phyloP scores from a whole-genome alignment of 2,113 vertebrate genomes.

The Dolichallabes microphthalmus region DNA sequence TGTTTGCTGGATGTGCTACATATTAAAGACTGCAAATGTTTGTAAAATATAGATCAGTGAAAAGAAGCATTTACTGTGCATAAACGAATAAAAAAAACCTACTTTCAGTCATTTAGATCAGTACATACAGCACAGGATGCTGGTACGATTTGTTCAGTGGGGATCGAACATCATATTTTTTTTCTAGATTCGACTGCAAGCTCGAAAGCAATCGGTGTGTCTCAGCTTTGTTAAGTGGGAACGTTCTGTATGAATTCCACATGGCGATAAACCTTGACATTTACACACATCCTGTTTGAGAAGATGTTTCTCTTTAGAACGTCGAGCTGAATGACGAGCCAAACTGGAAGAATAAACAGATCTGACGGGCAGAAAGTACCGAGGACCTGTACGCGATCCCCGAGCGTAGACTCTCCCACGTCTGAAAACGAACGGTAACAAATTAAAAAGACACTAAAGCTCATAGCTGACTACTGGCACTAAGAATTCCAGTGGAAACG shows the following conservation, averaged over 20 bases:
- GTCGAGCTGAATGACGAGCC: neutral
- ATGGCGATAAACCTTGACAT: conserved; percentile 18
- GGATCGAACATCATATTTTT: too few species aligned
- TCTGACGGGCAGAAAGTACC: neutral
- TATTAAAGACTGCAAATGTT: neutral
- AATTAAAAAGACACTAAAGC: neutral
- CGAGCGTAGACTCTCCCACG: conserved; percentile 50
- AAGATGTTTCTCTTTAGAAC: conserved; percentile 29
- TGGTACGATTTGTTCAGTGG: neutral
- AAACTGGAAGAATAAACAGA: conserved; percentile 9
- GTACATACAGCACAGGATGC: neutral
- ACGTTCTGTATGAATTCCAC: neutral
- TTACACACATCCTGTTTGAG: conserved; percentile 23
- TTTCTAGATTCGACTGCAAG: neutral
- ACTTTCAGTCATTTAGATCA: neutral
- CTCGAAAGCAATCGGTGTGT: neutral
- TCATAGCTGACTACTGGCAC: neutral
- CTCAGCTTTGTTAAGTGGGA: neutral
- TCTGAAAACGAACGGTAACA: conserved; percentile 39
- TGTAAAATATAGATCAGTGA: neutral
- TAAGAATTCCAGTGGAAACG: conserved; percentile 44
- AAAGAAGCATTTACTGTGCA: neutral
- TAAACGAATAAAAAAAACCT: neutral
- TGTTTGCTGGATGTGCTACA: neutral
- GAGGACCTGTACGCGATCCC: neutral